These are phyloP conservation scores for Gambusia affinis DNA, from an alignment of 2,113 vertebrate genomes.

Conservation along the genomic window DNA sequence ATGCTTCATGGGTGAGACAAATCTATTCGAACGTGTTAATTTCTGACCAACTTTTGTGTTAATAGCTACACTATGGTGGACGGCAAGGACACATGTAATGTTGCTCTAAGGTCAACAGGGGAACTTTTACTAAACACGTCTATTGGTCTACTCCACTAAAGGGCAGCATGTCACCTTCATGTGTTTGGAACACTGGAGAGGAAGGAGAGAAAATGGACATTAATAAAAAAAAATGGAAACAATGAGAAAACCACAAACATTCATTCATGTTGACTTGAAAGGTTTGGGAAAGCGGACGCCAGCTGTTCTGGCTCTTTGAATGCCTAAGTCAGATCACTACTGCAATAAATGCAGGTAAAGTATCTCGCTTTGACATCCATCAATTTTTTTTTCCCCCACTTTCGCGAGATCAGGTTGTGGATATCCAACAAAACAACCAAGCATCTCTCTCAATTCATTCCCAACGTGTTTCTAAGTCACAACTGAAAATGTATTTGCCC, in stretches of 20 bases:
- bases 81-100: slow-evolving; percentile 24
- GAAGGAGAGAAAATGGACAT: slow-evolving; percentile 47
- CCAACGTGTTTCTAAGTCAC: too few relatives aligned
- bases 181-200: slow-evolving; percentile 66
- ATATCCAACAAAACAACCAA: too few relatives aligned
- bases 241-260: background rate
- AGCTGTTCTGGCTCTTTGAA: too few relatives aligned
- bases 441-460: too few relatives aligned
- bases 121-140: slow-evolving; percentile 32
- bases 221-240: slow-evolving; percentile 43
- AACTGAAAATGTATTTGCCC: too few relatives aligned
- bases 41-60: slow-evolving; percentile 27
- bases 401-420: too few relatives aligned
- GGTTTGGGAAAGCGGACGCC: too few relatives aligned
- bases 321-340: too few relatives aligned
- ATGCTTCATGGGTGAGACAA: slow-evolving; percentile 45
- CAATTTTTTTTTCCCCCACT: too few relatives aligned
- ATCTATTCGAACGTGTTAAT: slow-evolving; percentile 27
- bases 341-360: too few relatives aligned
- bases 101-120: slow-evolving; percentile 30
- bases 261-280: too few relatives aligned
- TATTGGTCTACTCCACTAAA: slow-evolving; percentile 55
- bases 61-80: slow-evolving; percentile 43
- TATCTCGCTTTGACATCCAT: too few relatives aligned
- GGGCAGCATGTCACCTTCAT: slow-evolving; percentile 69